Evolutionary conservation across 2,113 vertebrate genomes (phyloP).

Genomic region (Loxodonta africana): DNA sequence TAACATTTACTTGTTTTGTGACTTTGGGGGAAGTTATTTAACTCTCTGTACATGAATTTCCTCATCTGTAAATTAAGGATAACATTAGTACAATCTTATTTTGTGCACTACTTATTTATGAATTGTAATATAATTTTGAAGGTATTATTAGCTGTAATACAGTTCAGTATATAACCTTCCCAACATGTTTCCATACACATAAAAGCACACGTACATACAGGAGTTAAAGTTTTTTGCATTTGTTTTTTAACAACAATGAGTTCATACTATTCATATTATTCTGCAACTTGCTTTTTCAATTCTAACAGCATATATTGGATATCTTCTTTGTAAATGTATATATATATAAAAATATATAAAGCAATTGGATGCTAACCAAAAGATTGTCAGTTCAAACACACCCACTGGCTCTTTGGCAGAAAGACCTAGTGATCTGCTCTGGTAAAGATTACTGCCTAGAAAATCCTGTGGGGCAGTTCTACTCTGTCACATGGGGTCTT

Average conservation of each 20-base stretch:
- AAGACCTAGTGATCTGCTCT: too few relatives aligned
- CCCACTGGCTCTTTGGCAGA: too few relatives aligned
- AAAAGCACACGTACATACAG: not conserved
- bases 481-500: not conserved
- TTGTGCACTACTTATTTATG: not conserved
- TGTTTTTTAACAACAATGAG: not conserved
- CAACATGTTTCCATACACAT: not conserved
- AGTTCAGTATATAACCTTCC: not conserved
- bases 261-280: not conserved
- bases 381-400: too few relatives aligned
- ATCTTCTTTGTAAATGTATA: not conserved
- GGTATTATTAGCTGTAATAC: not conserved
- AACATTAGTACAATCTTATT: not conserved
- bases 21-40: not conserved
- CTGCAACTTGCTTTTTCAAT: not conserved
- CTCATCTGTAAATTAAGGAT: slow-evolving; percentile 36
- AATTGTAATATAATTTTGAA: not conserved
- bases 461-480: too few relatives aligned
- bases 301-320: not conserved
- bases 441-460: too few relatives aligned
- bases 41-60: not conserved
- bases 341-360: not conserved
- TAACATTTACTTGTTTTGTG: slow-evolving; percentile 16
- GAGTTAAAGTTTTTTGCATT: not conserved
- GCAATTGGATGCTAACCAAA: too few relatives aligned